phyloP scores from a whole-genome alignment of 1,140 invertebrate genomes.

The Coptotermes formosanus region DNA sequence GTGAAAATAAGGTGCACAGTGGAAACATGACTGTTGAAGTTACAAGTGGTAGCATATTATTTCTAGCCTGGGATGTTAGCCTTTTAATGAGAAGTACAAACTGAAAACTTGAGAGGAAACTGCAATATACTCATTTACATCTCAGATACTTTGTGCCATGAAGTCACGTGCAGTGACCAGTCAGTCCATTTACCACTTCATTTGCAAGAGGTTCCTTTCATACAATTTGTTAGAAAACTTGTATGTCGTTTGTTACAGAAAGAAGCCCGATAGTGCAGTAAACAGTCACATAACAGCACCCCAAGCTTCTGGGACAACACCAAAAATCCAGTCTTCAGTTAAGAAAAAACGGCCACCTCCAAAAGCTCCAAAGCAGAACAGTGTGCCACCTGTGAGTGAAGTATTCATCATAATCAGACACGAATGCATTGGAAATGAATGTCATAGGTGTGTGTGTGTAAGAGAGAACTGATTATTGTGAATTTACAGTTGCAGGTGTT shows the following conservation, averaged over 20 bases:
- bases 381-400: slow-evolving; percentile 29
- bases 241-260: slow-evolving; percentile 8
- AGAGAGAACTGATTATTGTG: not conserved
- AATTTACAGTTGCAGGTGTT: slow-evolving; percentile 30
- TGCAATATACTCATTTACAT: no score
- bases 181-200: no score
- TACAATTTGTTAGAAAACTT: not conserved
- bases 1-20: no score
- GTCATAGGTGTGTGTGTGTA: not conserved
- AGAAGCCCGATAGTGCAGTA: slow-evolving; percentile 26
- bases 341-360: slow-evolving; percentile 28
- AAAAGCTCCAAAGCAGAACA: slow-evolving; percentile 26
- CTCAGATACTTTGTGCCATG: no score
- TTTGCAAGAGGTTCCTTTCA: no score
- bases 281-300: slow-evolving; percentile 24
- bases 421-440: no score
- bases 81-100: no score
- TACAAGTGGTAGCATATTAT: no score
- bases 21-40: no score
- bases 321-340: slow-evolving; percentile 21
- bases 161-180: no score
- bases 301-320: slow-evolving; percentile 22
- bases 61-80: no score
- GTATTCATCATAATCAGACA: not conserved
- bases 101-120: no score